Evolutionary conservation across 2,113 vertebrate genomes (phyloP), one percentile per base, ranked within the genome.

Genomic region (Tachysurus vachellii): DNA sequence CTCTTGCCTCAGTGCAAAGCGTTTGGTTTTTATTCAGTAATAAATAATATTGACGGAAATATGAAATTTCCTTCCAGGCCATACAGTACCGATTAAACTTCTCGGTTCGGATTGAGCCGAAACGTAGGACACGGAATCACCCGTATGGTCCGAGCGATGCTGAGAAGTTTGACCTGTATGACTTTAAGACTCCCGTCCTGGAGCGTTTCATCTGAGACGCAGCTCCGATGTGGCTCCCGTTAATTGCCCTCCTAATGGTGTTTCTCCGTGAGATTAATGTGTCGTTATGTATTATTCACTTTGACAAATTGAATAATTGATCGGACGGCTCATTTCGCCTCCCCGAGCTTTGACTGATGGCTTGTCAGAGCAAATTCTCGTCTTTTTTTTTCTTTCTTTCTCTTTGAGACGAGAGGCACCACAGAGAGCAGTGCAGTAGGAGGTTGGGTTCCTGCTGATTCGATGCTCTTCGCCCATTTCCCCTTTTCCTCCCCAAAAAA

Each of bases 381-480:
- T 79, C 81, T 75, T 56, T 44, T 66, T 56, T 86, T 68, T 75
- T 59, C 17, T 61, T 50, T 36, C 11, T 36, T 57, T 21, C 17
- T 56, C 54, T 2, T 50, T 1, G 47, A 87, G 77, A 71, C 23
- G 50, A 80, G 71, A 54, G 71, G 83, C 80, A 31, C 53, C 50
- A 87, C 42, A n/a, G 82, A 50, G 76, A 75, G 81, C 66, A 23
- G 64, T 70, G 76, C 68, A 31, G 86, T 68, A 44, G 68, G 57
- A 82, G 47, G 79, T 53, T 77, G 79, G 85, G 71, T 77, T 83
- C 76, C 53, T 87, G 86, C 80, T 83, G 56, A 83, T 21, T 57
- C 91, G 79, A 90, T 88, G 88, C 88, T 86, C 83, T 88, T 91
- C 36, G 36, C 90, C 85, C 88, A 90, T 77, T 85, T 89, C 42